These are phyloP conservation scores for Halocynthia roretzi DNA, from an alignment of 23 tunicate genomes.

Conservation along the genomic window DNA sequence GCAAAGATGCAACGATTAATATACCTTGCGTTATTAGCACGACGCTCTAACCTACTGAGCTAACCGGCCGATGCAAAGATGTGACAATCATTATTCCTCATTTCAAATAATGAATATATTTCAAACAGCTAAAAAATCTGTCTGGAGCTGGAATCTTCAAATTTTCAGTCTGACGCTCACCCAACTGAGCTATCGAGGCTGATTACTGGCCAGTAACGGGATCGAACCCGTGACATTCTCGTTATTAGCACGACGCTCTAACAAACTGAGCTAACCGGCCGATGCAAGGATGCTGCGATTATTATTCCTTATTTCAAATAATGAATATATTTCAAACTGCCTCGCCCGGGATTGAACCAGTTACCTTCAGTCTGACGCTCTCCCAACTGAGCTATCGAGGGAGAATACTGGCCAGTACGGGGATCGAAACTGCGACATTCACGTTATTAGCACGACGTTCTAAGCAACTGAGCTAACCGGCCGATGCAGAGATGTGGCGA, in stretches of 20 bases:
- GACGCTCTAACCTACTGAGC: no score
- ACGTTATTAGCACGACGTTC: conserved; percentile 34
- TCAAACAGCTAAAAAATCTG: no score
- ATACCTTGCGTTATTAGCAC: no score
- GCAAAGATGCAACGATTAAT: no score
- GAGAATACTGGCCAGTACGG: background rate
- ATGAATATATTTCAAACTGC: no score
- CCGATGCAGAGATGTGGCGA: background rate
- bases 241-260: conserved; percentile 34
- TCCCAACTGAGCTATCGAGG: conserved; percentile 45
- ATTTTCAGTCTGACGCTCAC: conserved; percentile 32
- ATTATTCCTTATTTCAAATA: no score
- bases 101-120: no score
- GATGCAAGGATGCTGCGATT: background rate
- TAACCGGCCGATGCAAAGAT: no score
- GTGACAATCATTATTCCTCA: no score
- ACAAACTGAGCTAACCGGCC: conserved; percentile 27
- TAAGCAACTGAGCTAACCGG: conserved; percentile 27
- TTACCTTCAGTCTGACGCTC: conserved; percentile 30
- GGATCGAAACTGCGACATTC: background rate
- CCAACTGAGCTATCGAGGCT: conserved; percentile 43
- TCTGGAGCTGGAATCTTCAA: no score
- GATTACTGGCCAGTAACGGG: background rate
- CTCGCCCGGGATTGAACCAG: no score
- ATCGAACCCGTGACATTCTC: background rate